Evolutionary conservation across 64 coral and sea anemone species (phyloP).

Genomic region (Montipora cactus): DNA sequence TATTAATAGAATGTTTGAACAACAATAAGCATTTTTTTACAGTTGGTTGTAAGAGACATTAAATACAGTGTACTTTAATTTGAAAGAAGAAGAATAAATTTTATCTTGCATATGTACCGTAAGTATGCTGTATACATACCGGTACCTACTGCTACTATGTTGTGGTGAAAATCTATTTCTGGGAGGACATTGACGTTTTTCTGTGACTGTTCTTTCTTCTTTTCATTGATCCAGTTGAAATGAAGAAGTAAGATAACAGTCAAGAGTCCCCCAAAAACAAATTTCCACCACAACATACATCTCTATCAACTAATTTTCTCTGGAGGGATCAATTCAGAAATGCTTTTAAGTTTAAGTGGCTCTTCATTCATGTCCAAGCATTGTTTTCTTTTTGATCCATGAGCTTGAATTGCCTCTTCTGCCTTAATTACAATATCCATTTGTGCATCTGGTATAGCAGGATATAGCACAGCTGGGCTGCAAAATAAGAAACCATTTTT

Average conservation of each 20-base stretch:
- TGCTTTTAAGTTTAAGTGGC: constrained; percentile 51
- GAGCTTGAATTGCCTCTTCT: constrained; percentile 24
- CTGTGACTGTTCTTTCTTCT: not conserved
- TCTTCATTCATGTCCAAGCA: constrained; percentile 8
- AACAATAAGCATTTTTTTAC: no score
- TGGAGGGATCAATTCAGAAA: constrained; percentile 61
- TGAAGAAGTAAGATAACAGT: no score
- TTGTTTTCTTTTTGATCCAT: not conserved
- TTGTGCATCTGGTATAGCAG: constrained; percentile 53
- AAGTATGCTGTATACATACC: not conserved
- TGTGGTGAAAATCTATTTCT: not conserved
- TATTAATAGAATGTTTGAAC: no score
- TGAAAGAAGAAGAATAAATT: no score
- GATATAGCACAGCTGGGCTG: constrained; percentile 74
- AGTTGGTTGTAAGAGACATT: no score
- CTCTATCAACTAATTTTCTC: constrained; percentile 26
- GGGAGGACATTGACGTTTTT: not conserved
- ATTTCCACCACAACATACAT: not conserved
- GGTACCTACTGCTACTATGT: not conserved
- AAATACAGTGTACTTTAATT: no score
- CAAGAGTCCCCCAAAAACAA: not conserved
- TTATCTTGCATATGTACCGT: not conserved
- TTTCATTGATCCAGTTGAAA: not conserved
- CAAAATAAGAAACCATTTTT: not conserved
- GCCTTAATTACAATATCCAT: constrained; percentile 26